Conservation (phyloP, 1,140 invertebrate genomes). For the Trichomalopsis sarcophagae region DNA sequence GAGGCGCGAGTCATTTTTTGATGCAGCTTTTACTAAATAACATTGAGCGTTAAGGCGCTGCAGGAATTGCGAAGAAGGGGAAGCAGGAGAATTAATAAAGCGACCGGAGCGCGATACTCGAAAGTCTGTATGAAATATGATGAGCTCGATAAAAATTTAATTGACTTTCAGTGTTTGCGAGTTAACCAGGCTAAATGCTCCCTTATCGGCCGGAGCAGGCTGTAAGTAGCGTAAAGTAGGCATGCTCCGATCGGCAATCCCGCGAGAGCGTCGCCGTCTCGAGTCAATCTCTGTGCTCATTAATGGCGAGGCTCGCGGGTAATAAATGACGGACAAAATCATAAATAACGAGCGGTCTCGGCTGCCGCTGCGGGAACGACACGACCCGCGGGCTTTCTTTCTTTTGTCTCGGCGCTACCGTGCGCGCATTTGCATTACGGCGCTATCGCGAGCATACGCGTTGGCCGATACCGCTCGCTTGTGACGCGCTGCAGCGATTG, state of each 20-base stretch:
- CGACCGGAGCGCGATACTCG: too few relatives aligned
- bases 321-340: slow-evolving; percentile 52
- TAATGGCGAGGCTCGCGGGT: slow-evolving; percentile 30
- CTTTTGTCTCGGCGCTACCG: slow-evolving; percentile 23
- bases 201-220: slow-evolving; percentile 30
- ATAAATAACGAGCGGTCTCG: slow-evolving; percentile 43
- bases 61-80: too few relatives aligned
- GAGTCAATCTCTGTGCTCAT: slow-evolving; percentile 38
- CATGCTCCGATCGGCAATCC: slow-evolving; percentile 39
- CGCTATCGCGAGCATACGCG: too few relatives aligned
- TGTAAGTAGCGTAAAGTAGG: slow-evolving; percentile 52
- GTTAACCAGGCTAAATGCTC: slow-evolving; percentile 45
- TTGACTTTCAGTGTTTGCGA: slow-evolving; percentile 51
- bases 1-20: background rate
- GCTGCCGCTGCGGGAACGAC: background rate
- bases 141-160: slow-evolving; percentile 48
- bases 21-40: background rate
- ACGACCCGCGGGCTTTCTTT: background rate
- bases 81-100: too few relatives aligned
- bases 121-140: background rate
- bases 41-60: background rate
- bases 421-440: background rate
- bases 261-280: too few relatives aligned
- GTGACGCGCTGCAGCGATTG: too few relatives aligned
- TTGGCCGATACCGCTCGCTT: too few relatives aligned